Evolutionary conservation across 2,888 invertebrate genomes (phyloP).

Genomic region (Ormyrus rosae): DNA sequence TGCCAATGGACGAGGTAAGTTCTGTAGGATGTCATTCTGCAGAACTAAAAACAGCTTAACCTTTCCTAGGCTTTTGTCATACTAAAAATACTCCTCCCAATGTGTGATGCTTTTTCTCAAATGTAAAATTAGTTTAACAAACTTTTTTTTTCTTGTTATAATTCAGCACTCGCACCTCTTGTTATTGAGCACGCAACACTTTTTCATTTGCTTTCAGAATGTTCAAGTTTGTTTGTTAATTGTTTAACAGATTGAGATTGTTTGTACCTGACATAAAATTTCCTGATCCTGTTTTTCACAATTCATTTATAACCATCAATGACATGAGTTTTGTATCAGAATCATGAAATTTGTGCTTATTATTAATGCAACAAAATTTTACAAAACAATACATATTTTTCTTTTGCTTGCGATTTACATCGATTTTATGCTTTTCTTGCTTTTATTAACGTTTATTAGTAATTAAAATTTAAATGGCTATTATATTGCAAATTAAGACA

Average conservation of each 20-base stretch:
- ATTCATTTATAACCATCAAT: neutral
- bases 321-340: too few species aligned
- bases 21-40: slow-evolving; percentile 42
- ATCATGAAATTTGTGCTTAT: neutral
- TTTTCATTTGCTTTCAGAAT: slow-evolving; percentile 37
- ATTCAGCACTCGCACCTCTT: slow-evolving; percentile 55
- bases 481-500: neutral
- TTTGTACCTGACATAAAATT: slow-evolving; percentile 17
- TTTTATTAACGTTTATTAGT: too few species aligned
- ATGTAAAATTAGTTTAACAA: slow-evolving; percentile 20
- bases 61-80: slow-evolving; percentile 32
- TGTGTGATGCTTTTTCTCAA: slow-evolving; percentile 28
- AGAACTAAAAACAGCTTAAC: slow-evolving; percentile 43
- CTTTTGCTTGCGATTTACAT: neutral
- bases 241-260: neutral
- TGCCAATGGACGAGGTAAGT: slow-evolving; percentile 68
- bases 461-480: too few species aligned
- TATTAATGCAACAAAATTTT: slow-evolving; percentile 33
- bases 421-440: too few species aligned
- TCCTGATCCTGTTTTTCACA: slow-evolving; percentile 19
- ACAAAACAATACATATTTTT: slow-evolving; percentile 33
- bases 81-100: slow-evolving; percentile 45
- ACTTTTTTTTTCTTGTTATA: slow-evolving; percentile 11
- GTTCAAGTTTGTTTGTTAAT: slow-evolving; percentile 17
- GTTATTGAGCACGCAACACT: slow-evolving; percentile 21